Conservation (phyloP, 2,797 vertebrate genomes). For the Euthynnus affinis region DNA sequence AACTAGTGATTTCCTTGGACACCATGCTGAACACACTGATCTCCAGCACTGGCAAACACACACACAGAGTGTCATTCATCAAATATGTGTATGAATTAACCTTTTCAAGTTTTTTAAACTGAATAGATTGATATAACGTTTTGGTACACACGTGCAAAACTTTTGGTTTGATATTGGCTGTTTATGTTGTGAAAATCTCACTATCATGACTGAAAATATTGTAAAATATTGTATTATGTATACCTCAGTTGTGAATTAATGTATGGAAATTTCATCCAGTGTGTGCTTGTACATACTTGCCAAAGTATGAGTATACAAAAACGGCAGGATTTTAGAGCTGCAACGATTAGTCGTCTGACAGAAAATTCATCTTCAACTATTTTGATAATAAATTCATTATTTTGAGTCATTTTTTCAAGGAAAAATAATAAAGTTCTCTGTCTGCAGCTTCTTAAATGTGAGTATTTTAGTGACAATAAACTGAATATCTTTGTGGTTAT, state of each 20-base stretch:
- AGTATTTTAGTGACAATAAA: too few species aligned
- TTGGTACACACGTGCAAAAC: not conserved
- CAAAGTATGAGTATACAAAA: not conserved
- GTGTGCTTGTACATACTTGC: not conserved
- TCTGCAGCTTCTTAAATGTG: too few species aligned
- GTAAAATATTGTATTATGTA: too few species aligned
- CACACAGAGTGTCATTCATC: constrained; percentile 6
- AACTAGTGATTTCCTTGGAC: constrained; percentile 87
- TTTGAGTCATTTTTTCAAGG: too few species aligned
- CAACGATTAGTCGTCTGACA: too few species aligned
- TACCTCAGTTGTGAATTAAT: too few species aligned
- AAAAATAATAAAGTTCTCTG: too few species aligned
- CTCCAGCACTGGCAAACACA: constrained; percentile 87
- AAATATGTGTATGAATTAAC: not conserved
- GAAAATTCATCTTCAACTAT: too few species aligned
- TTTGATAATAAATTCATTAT: too few species aligned
- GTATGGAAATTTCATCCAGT: not conserved
- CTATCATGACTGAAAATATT: too few species aligned
- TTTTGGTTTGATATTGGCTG: not conserved
- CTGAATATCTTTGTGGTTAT: too few species aligned
- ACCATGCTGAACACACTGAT: constrained; percentile 91
- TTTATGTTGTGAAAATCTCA: not conserved
- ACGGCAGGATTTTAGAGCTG: not conserved
- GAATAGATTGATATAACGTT: not conserved
- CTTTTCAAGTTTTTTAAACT: not conserved